phyloP scores from a whole-genome alignment of 2,888 invertebrate genomes.

The Uloborus plumipes region DNA sequence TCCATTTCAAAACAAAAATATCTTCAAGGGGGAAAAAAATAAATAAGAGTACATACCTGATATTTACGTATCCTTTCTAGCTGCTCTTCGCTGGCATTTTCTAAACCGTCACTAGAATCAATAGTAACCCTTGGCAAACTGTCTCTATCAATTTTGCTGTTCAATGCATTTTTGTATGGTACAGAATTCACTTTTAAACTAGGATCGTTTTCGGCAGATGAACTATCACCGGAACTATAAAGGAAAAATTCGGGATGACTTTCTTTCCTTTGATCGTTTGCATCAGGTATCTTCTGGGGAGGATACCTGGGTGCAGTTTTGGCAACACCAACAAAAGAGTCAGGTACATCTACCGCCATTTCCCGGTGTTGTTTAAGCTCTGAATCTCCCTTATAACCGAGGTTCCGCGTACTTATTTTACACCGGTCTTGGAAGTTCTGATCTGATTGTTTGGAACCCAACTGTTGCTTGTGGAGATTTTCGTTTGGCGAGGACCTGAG shows the following conservation, averaged over 20 bases:
- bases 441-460: constrained; percentile 5
- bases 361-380: constrained; percentile 80
- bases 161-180: constrained; percentile 11
- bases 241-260: constrained; percentile 54
- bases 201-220: constrained; percentile 44
- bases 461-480: constrained; percentile 20
- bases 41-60: constrained; percentile 79
- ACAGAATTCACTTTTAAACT: constrained; percentile 21
- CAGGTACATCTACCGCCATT: constrained; percentile 99
- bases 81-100: constrained; percentile 77
- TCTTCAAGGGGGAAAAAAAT: too few relatives aligned
- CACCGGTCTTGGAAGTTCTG: constrained; percentile 12
- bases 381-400: constrained; percentile 29
- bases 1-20: not conserved
- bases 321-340: constrained; percentile 89
- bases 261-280: constrained; percentile 14
- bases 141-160: constrained; percentile 14
- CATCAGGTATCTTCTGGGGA: constrained; percentile 66
- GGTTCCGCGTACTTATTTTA: constrained; percentile 10
- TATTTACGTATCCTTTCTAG: constrained; percentile 92
- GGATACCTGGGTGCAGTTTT: constrained; percentile 90
- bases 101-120: constrained; percentile 14
- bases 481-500: constrained; percentile 47
- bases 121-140: constrained; percentile 16
- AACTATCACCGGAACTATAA: constrained; percentile 56